phyloP scores from a whole-genome alignment of 2,888 invertebrate species.

The Tupiocoris notatus region DNA sequence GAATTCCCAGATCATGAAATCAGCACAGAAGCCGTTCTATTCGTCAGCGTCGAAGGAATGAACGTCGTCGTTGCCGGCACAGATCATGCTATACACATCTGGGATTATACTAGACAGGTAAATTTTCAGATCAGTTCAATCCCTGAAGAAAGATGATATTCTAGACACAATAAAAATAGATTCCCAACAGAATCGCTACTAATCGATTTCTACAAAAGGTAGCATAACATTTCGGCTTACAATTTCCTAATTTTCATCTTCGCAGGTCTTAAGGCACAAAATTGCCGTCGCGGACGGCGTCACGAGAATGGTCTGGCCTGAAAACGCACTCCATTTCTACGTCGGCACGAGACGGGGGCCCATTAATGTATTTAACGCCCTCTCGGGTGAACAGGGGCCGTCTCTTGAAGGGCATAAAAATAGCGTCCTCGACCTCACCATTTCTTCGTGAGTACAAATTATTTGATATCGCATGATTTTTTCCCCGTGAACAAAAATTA shows the following conservation, averaged over 20 bases:
- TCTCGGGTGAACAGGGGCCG: conserved; percentile 49
- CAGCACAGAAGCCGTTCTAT: conserved; percentile 68
- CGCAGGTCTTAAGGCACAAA: conserved; percentile 42
- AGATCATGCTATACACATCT: conserved; percentile 77
- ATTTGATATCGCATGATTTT: not conserved
- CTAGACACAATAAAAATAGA: too few species aligned
- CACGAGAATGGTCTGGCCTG: conserved; percentile 59
- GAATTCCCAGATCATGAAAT: conserved; percentile 55
- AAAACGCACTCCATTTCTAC: conserved; percentile 56
- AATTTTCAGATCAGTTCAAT: too few species aligned
- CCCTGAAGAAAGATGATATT: too few species aligned
- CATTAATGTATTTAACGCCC: conserved; percentile 71
- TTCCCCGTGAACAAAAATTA: too few species aligned
- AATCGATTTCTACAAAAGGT: too few species aligned
- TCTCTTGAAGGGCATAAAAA: conserved; percentile 70
- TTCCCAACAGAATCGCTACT: too few species aligned
- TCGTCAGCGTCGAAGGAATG: conserved; percentile 64
- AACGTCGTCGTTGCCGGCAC: conserved; percentile 72
- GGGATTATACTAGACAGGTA: conserved; percentile 76
- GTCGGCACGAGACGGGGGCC: conserved; percentile 77
- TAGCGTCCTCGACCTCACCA: conserved; percentile 71
- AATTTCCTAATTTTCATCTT: not conserved
- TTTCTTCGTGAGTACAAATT: conserved; percentile 58
- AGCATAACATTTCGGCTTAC: too few species aligned
- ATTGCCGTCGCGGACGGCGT: conserved; percentile 53